Base-by-base conservation (phyloP, 1,140 invertebrate species). In the Monochamus saltuarius region DNA sequence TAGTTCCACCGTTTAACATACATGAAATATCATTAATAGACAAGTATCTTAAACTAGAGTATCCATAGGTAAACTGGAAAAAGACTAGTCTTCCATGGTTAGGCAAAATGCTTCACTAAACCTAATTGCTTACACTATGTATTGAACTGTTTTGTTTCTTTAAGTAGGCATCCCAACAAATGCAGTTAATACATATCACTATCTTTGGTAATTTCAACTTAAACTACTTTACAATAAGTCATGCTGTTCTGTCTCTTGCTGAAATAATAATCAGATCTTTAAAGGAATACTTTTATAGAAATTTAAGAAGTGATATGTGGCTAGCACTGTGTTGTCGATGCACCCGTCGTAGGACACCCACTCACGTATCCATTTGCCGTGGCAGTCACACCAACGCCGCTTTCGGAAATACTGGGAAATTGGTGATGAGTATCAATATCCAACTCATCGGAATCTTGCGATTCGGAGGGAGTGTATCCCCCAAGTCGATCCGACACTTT, bases 281-380 rank as follows among this genome's bases (percentile, higher is more conserved):
- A 35, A 4, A 51, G 22, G 40, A 37, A 29, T 29, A 29, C 36
- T 11, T 39, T 29, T 50, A 54, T 29, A 22, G 58, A 63, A 61
- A 64, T 63, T 64, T 56, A 34, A 66, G 52, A 57, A 55, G 43
- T 66, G 66, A 65, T 66, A 63, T 66, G 61, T 62, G 57, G 55
- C 65, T 68, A 72, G 60, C 66, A 67, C 50, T 67, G 72, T 29
- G 62, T 72, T 55, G 68, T 69, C 46, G 70, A 71, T 43, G 70
- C 70, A 61, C 73, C 74, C 62, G 75, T 77, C 22, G 67, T 69
- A 1, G 67, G 64, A 49, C 65, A 61, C 22, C 61, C 66, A 52
- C 65, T 57, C 35, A 74, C 71, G 59, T 71, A 77, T 40, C 75
- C 77, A 55, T 76, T 78, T 17, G 71, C 73, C 19, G 73, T 74